Conservation (phyloP, 1,140 invertebrate genomes). For the Heliconius congener region DNA sequence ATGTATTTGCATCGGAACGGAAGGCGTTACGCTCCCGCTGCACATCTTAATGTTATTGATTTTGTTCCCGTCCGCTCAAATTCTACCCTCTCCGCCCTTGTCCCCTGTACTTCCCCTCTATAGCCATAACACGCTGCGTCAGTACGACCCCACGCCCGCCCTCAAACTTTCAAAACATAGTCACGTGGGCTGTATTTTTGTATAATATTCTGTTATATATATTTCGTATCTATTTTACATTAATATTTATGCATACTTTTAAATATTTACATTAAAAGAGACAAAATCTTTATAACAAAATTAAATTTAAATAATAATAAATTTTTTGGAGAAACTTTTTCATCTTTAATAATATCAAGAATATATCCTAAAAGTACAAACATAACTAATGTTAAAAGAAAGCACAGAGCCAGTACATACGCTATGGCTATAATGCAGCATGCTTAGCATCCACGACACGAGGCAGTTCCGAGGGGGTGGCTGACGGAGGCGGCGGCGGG, state of each 20-base stretch:
- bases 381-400: not conserved
- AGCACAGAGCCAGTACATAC: not conserved
- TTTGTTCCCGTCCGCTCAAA: slow-evolving; percentile 55
- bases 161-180: slow-evolving; percentile 52
- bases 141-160: slow-evolving; percentile 34
- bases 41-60: slow-evolving; percentile 69
- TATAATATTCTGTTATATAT: not conserved
- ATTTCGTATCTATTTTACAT: not conserved
- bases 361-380: not conserved
- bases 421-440: slow-evolving; percentile 25
- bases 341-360: not conserved
- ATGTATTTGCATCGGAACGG: not conserved
- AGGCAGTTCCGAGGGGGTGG: slow-evolving; percentile 37
- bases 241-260: not conserved
- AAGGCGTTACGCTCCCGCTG: slow-evolving; percentile 29
- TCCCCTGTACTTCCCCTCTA: slow-evolving; percentile 31
- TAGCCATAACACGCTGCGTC: slow-evolving; percentile 32
- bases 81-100: slow-evolving; percentile 39
- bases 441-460: slow-evolving; percentile 35
- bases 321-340: too few species aligned
- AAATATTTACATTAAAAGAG: not conserved
- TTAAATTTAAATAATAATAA: too few species aligned
- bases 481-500: slow-evolving; percentile 36
- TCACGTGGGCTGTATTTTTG: slow-evolving; percentile 42
- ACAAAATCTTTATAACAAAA: not conserved